Evolutionary conservation across 2,888 invertebrate species (phyloP).

Genomic region (Ophioninae sp.): DNA sequence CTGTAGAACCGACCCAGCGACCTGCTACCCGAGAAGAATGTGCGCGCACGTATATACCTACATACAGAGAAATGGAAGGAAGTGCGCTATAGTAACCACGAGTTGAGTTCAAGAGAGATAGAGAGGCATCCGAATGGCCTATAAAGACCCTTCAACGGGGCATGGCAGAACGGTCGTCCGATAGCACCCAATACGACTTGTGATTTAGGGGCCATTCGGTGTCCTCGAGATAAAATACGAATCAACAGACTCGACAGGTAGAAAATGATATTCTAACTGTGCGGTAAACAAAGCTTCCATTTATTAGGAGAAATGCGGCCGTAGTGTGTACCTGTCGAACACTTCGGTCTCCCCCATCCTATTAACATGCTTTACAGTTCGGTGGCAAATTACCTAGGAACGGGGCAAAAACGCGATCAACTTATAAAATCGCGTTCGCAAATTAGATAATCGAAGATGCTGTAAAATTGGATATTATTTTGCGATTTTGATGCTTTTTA

Average conservation of each 20-base stretch:
- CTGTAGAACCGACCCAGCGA: slow-evolving; percentile 55
- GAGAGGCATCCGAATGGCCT: slow-evolving; percentile 51
- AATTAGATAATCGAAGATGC: not conserved
- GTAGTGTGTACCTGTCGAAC: too few species aligned
- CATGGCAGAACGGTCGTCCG: not conserved
- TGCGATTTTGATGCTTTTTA: not conserved
- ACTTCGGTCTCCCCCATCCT: not conserved
- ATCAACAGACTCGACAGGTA: slow-evolving; percentile 32
- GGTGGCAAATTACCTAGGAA: not conserved
- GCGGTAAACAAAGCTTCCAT: slow-evolving; percentile 1
- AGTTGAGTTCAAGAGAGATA: slow-evolving; percentile 60
- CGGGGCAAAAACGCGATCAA: not conserved
- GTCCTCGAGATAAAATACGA: slow-evolving; percentile 7
- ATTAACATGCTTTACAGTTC: not conserved
- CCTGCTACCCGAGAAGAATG: slow-evolving; percentile 51
- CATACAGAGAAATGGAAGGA: slow-evolving; percentile 21
- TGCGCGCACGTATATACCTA: not conserved
- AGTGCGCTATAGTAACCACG: slow-evolving; percentile 57
- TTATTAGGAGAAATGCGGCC: not conserved
- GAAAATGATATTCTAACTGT: slow-evolving; percentile 21
- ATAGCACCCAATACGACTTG: slow-evolving; percentile 1
- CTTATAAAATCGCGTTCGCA: not conserved
- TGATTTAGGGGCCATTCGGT: slow-evolving; percentile 40
- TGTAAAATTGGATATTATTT: not conserved
- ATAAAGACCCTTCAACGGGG: slow-evolving; percentile 33